Conservation (phyloP, 2,888 invertebrate genomes). For the Drosophila tripunctata region DNA sequence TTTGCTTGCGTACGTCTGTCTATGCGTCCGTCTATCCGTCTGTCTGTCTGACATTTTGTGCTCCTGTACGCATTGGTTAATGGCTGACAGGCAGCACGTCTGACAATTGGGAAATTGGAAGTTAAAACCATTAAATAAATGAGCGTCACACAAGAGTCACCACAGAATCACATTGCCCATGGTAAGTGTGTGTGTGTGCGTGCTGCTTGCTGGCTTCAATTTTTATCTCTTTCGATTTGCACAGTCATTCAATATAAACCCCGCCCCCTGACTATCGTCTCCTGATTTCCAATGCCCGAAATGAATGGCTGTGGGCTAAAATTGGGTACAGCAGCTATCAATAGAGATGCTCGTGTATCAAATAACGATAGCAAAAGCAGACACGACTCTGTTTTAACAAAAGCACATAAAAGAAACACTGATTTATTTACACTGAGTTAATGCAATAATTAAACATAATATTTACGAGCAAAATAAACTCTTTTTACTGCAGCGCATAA, state of each 20-base stretch:
- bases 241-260: conserved; percentile 74
- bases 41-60: conserved; percentile 13
- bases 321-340: background rate
- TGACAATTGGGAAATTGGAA: conserved; percentile 81
- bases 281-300: conserved; percentile 6
- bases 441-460: background rate
- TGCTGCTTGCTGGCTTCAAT: conserved; percentile 32
- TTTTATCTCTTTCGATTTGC: conserved; percentile 77
- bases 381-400: background rate
- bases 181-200: background rate
- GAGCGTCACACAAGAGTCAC: conserved; percentile 72
- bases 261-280: conserved; percentile 42
- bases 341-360: conserved; percentile 5
- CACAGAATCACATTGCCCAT: conserved; percentile 70
- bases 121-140: conserved; percentile 81
- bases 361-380: background rate
- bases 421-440: background rate
- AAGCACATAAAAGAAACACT: background rate
- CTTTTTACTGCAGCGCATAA: too few species aligned
- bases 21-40: too few species aligned
- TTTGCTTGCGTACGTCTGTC: too few species aligned
- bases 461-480: too few species aligned
- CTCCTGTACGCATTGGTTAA: conserved; percentile 45
- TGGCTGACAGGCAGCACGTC: conserved; percentile 69
- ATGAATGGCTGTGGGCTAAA: conserved; percentile 13